Percentiles rank a stretch among this genome's conserved stretches.
Evolutionary conservation across 2,113 vertebrate species (phyloP).

Genomic region (Bettongia penicillata): DNA sequence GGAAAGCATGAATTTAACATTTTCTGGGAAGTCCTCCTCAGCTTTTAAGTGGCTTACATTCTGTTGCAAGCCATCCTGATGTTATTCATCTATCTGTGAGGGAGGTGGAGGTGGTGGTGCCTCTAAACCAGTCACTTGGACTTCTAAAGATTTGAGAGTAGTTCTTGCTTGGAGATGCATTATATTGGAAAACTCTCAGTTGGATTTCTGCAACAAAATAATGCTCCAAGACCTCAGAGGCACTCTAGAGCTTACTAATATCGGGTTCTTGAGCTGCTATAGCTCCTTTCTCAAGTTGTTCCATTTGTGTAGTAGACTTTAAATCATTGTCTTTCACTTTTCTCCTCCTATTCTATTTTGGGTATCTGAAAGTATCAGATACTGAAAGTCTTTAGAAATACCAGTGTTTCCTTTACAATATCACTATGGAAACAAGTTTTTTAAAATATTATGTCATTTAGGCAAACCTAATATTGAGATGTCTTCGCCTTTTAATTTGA

Average conservation of each 20-base stretch:
- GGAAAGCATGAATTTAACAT: conserved; percentile 69
- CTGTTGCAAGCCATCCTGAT: conserved; percentile 80
- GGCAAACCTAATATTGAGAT: conserved; percentile 66
- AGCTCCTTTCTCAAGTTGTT: conserved; percentile 71
- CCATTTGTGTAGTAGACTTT: conserved; percentile 67
- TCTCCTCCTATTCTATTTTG: conserved; percentile 65
- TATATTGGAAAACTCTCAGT: conserved; percentile 76
- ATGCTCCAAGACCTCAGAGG: conserved; percentile 73
- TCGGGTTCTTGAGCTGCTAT: conserved; percentile 66
- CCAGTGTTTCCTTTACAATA: conserved; percentile 74
- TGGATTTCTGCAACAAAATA: conserved; percentile 67
- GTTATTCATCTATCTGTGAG: conserved; percentile 66
- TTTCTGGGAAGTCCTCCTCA: conserved; percentile 77
- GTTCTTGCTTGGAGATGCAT: conserved; percentile 72
- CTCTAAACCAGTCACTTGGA: conserved; percentile 75
- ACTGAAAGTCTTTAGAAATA: conserved; percentile 69
- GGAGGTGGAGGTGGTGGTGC: conserved; percentile 75
- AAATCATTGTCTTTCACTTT: conserved; percentile 70
- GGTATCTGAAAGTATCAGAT: conserved; percentile 61
- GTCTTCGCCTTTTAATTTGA: conserved; percentile 69
- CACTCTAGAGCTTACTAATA: conserved; percentile 64
- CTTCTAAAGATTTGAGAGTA: conserved; percentile 77
- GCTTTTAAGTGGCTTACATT: conserved; percentile 77
- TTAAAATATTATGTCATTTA: conserved; percentile 68
- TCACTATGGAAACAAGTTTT: conserved; percentile 83